Evolutionary conservation across 2,888 invertebrate genomes (phyloP).

Genomic region (Drosophila picticornis): DNA sequence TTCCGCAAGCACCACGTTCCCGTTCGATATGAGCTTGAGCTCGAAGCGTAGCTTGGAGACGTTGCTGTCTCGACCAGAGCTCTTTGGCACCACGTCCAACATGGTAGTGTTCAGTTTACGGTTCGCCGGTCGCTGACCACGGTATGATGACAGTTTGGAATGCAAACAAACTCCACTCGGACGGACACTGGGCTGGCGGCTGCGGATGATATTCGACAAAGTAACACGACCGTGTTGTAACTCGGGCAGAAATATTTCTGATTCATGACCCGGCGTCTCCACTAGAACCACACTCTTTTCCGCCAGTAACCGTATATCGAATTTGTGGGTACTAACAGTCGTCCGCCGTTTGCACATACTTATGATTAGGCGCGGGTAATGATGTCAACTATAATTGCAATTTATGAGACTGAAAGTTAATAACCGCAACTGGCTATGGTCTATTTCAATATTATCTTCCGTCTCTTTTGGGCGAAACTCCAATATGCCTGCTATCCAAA

Average conservation of each 20-base stretch:
- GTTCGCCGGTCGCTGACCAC: background rate
- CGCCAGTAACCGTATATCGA: slow-evolving; percentile 45
- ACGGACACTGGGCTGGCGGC: slow-evolving; percentile 20
- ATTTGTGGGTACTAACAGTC: slow-evolving; percentile 7
- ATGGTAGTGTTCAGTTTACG: slow-evolving; percentile 34
- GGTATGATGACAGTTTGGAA: background rate
- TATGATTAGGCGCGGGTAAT: no score
- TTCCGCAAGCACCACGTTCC: slow-evolving; percentile 60
- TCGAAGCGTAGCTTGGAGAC: slow-evolving; percentile 7
- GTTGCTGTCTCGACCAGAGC: background rate
- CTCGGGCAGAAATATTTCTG: slow-evolving; percentile 61
- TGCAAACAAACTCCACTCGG: background rate
- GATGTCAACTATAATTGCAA: background rate
- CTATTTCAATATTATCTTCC: background rate
- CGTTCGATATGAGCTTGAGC: slow-evolving; percentile 57
- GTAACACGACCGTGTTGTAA: slow-evolving; percentile 30
- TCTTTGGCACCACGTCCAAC: slow-evolving; percentile 18
- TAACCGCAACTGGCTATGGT: background rate
- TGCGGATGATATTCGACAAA: slow-evolving; percentile 41
- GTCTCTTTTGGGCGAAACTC: background rate
- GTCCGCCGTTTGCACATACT: slow-evolving; percentile 20
- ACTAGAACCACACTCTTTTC: slow-evolving; percentile 50
- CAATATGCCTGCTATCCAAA: background rate
- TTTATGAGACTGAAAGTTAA: background rate
- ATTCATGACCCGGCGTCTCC: slow-evolving; percentile 39